Conservation (phyloP, 2,797 vertebrate genomes). For the Gallinago nigripennis region DNA sequence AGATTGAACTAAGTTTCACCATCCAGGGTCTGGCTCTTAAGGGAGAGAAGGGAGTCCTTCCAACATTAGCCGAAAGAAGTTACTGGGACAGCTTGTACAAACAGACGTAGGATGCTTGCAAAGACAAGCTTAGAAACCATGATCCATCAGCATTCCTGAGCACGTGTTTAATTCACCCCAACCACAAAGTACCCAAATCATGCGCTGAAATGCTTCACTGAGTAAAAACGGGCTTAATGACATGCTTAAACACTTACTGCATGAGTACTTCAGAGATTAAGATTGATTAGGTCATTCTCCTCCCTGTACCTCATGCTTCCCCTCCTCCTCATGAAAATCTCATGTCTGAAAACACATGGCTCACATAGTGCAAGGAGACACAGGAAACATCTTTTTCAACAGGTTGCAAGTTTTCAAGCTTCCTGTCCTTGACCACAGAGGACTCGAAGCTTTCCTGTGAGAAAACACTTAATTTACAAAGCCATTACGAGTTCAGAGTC, state of each 20-base stretch:
- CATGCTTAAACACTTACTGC: constrained; percentile 32
- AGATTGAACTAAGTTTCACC: background rate
- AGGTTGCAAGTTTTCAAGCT: background rate
- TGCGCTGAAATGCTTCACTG: constrained; percentile 7
- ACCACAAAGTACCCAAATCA: background rate
- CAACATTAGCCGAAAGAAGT: background rate
- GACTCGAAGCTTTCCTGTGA: background rate
- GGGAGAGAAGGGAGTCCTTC: background rate
- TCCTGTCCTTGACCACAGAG: background rate
- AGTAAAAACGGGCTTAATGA: constrained; percentile 28
- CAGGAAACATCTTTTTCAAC: background rate
- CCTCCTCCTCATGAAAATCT: background rate
- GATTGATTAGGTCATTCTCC: constrained; percentile 39
- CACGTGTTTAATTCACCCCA: background rate
- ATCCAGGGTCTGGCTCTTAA: background rate
- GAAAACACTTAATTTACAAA: background rate
- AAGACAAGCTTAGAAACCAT: background rate
- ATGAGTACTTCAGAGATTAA: constrained; percentile 27
- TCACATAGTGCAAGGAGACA: background rate
- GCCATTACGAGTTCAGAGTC: background rate
- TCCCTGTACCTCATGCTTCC: background rate
- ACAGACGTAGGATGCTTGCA: background rate
- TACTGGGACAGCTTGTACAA: background rate
- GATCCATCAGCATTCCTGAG: constrained; percentile 18
- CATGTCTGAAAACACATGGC: background rate